These are phyloP conservation scores for Drosophila neotestacea DNA, from an alignment of 2,888 invertebrate species.

Conservation along the genomic window DNA sequence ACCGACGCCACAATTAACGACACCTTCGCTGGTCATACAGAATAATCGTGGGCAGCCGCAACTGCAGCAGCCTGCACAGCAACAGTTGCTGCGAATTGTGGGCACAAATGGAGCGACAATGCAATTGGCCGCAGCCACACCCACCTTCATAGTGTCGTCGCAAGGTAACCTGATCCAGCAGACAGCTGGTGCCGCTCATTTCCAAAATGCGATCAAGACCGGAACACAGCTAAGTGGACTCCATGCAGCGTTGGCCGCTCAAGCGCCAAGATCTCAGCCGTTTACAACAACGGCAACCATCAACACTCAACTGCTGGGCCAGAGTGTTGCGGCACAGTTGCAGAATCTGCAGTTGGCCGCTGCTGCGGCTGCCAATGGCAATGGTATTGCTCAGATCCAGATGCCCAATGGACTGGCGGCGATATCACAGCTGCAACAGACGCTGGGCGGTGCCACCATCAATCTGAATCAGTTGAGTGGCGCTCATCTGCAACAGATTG, in stretches of 20 bases:
- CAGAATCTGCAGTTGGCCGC: constrained; percentile 84
- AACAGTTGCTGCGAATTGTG: constrained; percentile 87
- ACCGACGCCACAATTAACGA: constrained; percentile 87
- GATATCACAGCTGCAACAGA: constrained; percentile 85
- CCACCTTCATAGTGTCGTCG: constrained; percentile 86
- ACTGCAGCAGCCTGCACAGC: constrained; percentile 84
- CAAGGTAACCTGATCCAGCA: constrained; percentile 86
- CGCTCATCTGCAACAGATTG: constrained; percentile 84
- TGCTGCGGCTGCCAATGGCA: constrained; percentile 82
- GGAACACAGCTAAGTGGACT: constrained; percentile 83
- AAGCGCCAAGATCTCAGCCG: constrained; percentile 85
- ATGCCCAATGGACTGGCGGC: constrained; percentile 85
- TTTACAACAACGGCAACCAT: constrained; percentile 83
- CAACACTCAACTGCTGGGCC: constrained; percentile 84
- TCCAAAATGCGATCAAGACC: constrained; percentile 84
- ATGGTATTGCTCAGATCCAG: constrained; percentile 84
- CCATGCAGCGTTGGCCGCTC: constrained; percentile 82
- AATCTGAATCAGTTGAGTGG: constrained; percentile 84
- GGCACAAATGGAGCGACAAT: constrained; percentile 88
- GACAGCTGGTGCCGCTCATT: constrained; percentile 80
- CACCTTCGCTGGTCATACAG: constrained; percentile 85
- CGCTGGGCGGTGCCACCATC: constrained; percentile 82
- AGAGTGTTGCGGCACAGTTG: constrained; percentile 84
- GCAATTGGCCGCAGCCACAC: constrained; percentile 86
- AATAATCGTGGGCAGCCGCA: constrained; percentile 84